Percentiles rank a stretch among this genome's conserved stretches.
These are phyloP conservation scores for Notothenia rossii DNA, from an alignment of 2,113 vertebrate species.

Conservation along the genomic window DNA sequence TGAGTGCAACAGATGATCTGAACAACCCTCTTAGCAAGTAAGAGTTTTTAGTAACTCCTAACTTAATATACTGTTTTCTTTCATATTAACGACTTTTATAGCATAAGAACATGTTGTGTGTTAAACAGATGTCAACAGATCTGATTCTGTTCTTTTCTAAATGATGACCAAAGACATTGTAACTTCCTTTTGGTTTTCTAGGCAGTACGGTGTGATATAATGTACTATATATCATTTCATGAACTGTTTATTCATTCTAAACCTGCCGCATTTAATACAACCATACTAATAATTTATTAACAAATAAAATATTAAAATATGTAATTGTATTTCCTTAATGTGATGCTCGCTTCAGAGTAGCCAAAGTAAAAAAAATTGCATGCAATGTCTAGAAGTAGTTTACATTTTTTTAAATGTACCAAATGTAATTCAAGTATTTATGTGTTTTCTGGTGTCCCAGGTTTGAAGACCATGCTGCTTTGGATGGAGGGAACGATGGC, in stretches of 20 bases:
- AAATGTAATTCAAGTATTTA: neutral
- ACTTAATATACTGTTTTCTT: neutral
- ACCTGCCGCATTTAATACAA: neutral
- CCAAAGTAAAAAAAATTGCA: neutral
- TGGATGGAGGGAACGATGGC: slow-evolving; percentile 93
- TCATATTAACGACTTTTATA: neutral
- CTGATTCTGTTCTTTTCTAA: neutral
- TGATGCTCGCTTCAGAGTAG: neutral
- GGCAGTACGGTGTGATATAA: neutral
- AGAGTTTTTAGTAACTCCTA: neutral
- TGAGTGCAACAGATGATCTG: too few relatives aligned
- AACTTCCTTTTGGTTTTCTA: neutral
- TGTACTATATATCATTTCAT: neutral
- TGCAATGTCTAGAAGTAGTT: neutral
- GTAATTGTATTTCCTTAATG: neutral
- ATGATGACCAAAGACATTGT: neutral
- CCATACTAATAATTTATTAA: neutral
- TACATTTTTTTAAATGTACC: neutral
- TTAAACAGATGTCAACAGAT: neutral
- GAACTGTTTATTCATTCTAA: neutral
- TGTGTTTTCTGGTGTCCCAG: slow-evolving; percentile 69
- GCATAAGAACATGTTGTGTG: neutral
- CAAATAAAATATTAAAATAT: neutral
- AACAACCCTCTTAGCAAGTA: too few relatives aligned
- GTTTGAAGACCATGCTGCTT: slow-evolving; percentile 90